Conservation (phyloP, 2,113 vertebrate species). For the Climacteris rufus region DNA sequence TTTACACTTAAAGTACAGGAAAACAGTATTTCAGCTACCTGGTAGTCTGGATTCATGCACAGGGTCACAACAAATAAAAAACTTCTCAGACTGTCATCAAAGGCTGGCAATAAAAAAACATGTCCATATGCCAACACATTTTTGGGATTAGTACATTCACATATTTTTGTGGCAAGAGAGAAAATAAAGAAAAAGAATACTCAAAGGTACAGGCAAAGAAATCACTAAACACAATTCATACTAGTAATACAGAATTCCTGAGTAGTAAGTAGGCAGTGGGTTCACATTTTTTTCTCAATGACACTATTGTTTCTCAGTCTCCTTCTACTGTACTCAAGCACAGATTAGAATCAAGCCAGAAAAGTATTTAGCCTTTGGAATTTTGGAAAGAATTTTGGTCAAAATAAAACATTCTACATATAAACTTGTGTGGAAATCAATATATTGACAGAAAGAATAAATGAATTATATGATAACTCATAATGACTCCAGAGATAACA, state of each 20-base stretch:
- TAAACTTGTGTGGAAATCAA: not conserved
- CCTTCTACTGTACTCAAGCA: not conserved
- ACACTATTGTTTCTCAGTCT: slow-evolving; percentile 28
- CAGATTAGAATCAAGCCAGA: slow-evolving; percentile 23
- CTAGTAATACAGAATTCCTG: not conserved
- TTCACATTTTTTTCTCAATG: slow-evolving; percentile 15
- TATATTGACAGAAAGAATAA: not conserved
- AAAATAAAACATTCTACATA: not conserved
- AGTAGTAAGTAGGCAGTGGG: not conserved
- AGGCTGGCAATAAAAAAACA: not conserved
- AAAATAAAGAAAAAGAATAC: not conserved
- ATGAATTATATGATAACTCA: not conserved
- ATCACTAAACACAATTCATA: not conserved
- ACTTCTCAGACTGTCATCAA: not conserved
- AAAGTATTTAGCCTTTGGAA: slow-evolving; percentile 18
- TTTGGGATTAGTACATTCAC: not conserved
- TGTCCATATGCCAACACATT: not conserved
- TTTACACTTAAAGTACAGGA: not conserved
- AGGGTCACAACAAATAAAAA: not conserved
- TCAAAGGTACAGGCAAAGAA: not conserved
- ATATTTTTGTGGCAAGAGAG: not conserved
- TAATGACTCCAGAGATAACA: not conserved
- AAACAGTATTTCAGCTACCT: not conserved
- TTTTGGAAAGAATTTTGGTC: not conserved
- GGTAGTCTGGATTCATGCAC: not conserved